phyloP scores from a whole-genome alignment of 2,113 vertebrate species.

The Sterrhoptilus dennistouni region DNA sequence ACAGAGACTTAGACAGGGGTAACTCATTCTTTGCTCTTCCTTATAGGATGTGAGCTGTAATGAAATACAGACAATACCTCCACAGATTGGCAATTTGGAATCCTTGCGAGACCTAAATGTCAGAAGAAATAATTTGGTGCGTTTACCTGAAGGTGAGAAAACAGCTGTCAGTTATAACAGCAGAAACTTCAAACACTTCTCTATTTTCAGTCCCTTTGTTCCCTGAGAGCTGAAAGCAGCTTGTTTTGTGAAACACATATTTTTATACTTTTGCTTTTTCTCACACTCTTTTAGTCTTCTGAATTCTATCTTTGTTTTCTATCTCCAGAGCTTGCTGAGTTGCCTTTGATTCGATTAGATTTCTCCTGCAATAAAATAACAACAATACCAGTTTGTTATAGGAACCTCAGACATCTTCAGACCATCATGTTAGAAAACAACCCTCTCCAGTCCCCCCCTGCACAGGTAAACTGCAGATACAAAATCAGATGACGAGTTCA shows the following conservation, averaged over 20 bases:
- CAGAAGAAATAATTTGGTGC: constrained; percentile 90
- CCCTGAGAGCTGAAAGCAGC: neutral
- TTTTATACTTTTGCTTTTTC: neutral
- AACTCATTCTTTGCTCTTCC: neutral
- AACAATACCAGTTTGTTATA: constrained; percentile 90
- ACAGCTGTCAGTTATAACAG: neutral
- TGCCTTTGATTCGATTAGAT: constrained; percentile 93
- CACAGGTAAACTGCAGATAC: constrained; percentile 82
- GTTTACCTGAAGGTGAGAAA: constrained; percentile 87
- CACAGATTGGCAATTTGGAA: constrained; percentile 90
- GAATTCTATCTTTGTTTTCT: constrained; percentile 19
- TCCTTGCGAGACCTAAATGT: constrained; percentile 91
- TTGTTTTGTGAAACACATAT: neutral
- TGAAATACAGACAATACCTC: constrained; percentile 92
- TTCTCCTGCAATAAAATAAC: constrained; percentile 98
- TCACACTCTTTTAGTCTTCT: neutral
- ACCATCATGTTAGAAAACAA: constrained; percentile 94
- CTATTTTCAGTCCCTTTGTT: neutral
- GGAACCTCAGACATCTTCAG: constrained; percentile 90
- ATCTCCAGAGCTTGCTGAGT: constrained; percentile 86
- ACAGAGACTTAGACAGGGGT: neutral
- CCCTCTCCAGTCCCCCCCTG: constrained; percentile 92
- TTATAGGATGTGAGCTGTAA: constrained; percentile 96
- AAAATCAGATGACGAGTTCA: neutral
- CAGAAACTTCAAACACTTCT: neutral